These are phyloP conservation scores for Tenthredo amoena DNA, from an alignment of 2,888 invertebrate species.

Conservation along the genomic window DNA sequence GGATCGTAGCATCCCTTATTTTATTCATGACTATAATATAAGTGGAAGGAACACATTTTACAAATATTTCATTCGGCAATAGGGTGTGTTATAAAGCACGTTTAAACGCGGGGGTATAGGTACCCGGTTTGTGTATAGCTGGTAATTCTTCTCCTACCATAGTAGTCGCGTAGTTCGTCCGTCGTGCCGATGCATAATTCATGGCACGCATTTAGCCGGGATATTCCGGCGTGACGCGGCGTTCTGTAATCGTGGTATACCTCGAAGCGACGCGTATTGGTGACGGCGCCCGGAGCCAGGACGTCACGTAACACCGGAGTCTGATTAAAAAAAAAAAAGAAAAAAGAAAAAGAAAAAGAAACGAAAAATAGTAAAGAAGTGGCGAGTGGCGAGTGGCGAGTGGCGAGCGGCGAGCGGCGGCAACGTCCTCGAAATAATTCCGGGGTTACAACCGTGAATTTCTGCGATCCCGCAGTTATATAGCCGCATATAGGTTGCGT, in stretches of 20 bases:
- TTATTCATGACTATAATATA: not conserved
- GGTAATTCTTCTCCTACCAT: not conserved
- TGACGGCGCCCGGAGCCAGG: conserved; percentile 35
- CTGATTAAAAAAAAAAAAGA: not conserved
- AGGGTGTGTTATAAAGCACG: not conserved
- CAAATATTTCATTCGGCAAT: not conserved
- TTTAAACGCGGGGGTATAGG: not conserved
- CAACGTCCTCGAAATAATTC: conserved; percentile 38
- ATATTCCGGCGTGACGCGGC: conserved; percentile 49
- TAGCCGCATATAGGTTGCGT: not conserved
- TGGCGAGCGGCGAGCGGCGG: not conserved
- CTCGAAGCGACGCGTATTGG: conserved; percentile 6
- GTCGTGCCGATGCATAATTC: conserved; percentile 49
- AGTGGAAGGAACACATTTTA: not conserved
- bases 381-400: not conserved
- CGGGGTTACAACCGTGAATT: conserved; percentile 33
- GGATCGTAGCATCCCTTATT: not conserved
- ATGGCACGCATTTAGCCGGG: conserved; percentile 47
- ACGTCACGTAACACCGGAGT: conserved; percentile 49
- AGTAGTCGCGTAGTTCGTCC: not conserved
- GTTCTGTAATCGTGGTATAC: conserved; percentile 29
- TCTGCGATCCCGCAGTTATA: not conserved
- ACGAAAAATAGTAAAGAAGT: not conserved
- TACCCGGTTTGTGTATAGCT: not conserved
- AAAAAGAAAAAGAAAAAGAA: not conserved